Evolutionary conservation across 2,888 invertebrate genomes (phyloP), one percentile per base, ranked within the genome.

Genomic region (Brachylomia viminalis): DNA sequence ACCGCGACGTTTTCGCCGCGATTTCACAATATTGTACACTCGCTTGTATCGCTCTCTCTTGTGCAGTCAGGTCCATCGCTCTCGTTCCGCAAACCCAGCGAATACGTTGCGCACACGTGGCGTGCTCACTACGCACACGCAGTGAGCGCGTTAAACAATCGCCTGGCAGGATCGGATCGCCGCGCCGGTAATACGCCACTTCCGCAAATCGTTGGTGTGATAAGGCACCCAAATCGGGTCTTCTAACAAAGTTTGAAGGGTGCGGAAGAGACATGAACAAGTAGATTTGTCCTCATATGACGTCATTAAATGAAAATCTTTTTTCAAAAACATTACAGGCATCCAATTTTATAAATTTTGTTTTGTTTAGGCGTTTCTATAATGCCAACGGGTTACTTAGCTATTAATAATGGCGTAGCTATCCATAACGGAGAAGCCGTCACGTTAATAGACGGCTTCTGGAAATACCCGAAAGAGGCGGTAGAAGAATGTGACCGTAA

Each of bases 331-430:
- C 13, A 58, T 65, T 20, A 65, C 27, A 52, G 7, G 2, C 27
- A 13, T 42, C 6, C 15, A 71, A 49, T 71, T 69, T 38, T 11
- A 72, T 42, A 42, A 42, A 13, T 59, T 30, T 49, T 54, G 17
- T 65, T 33, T 75, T 75, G 76, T 88, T 49, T 78, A 95, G 95
- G 87, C 80, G 88, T 95, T 47, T 69, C 87, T 20, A 56, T 93
- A 47, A 79, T 94, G 49, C 94, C 94, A 6, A 94, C 95, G 64
- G 96, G 95, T 7, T 94, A 92, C 79, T 92, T 93, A 81, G 90
- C 93, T 2, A 93, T 96, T 42, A 92, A 95, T 58, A 92, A 91
- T 6, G 96, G 95, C 6, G 77, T 88, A 20, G 83, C 83, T 0
- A 33, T 52, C 0, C 23, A 85, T 4, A 77, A 81, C 0, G 91